phyloP scores from a whole-genome alignment of 2,888 invertebrate species.

The Acronicta aceris region DNA sequence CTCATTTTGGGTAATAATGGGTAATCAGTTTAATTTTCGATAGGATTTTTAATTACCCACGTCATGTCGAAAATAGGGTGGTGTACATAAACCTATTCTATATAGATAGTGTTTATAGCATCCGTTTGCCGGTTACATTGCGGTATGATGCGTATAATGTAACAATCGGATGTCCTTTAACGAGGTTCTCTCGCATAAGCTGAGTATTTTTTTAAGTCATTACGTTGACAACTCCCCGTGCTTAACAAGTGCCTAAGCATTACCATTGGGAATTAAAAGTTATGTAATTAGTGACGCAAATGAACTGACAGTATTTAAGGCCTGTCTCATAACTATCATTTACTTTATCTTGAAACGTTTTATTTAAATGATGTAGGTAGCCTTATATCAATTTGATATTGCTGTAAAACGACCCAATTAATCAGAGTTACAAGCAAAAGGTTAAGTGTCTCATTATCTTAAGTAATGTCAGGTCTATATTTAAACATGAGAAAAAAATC shows the following conservation, averaged over 20 bases:
- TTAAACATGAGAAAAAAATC: slow-evolving; percentile 34
- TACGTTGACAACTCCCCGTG: slow-evolving; percentile 1
- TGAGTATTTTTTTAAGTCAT: slow-evolving; percentile 6
- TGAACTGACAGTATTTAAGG: slow-evolving; percentile 1
- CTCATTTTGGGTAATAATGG: no score
- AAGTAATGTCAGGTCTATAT: slow-evolving; percentile 45
- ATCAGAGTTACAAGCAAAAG: slow-evolving; percentile 47
- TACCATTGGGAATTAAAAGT: slow-evolving; percentile 13
- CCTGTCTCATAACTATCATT: slow-evolving; percentile 23
- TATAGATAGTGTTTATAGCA: no score
- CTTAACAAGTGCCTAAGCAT: slow-evolving; percentile 4
- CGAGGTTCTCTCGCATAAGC: not conserved
- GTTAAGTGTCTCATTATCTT: slow-evolving; percentile 44
- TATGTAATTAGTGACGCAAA: not conserved
- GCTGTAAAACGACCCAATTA: slow-evolving; percentile 44
- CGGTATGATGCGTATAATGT: not conserved
- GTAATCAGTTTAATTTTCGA: no score
- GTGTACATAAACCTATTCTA: no score
- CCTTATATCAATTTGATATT: slow-evolving; percentile 28
- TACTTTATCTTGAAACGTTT: slow-evolving; percentile 28
- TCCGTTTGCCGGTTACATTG: not conserved
- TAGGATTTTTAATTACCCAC: no score
- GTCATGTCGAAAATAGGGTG: no score
- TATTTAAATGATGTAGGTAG: slow-evolving; percentile 10
- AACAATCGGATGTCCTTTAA: not conserved